Percentiles rank a stretch among this genome's conserved stretches.
Evolutionary conservation across 2,888 invertebrate genomes (phyloP).

Genomic region (Dryococelus australis): DNA sequence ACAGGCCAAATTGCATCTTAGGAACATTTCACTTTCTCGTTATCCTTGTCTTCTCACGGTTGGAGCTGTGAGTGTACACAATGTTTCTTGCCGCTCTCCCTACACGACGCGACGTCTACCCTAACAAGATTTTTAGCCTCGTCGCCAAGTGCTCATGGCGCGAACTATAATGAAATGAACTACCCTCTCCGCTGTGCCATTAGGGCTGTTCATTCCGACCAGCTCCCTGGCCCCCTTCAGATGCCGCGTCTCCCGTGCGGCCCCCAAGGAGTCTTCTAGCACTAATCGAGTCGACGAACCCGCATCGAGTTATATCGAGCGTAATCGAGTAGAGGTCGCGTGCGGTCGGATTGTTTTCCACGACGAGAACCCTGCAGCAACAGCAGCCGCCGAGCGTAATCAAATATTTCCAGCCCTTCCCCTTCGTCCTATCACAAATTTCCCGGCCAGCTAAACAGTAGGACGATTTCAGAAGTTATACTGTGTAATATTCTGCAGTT

Average conservation of each 20-base stretch:
- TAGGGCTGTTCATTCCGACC: background rate
- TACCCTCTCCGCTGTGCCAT: background rate
- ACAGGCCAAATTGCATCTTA: too few relatives aligned
- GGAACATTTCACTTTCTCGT: too few relatives aligned
- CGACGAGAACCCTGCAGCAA: background rate
- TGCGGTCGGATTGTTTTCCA: slow-evolving; percentile 10
- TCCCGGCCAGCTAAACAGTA: background rate
- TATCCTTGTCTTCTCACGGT: too few relatives aligned
- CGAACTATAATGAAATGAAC: background rate
- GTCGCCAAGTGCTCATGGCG: background rate
- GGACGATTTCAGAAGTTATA: background rate
- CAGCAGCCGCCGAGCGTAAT: background rate
- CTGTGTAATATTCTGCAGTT: too few relatives aligned
- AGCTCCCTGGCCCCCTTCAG: background rate
- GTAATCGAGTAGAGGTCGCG: slow-evolving; percentile 10
- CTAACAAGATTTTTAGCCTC: background rate
- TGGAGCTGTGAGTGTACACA: too few relatives aligned
- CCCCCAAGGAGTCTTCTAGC: background rate
- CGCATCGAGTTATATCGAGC: slow-evolving; percentile 16
- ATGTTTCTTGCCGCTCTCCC: too few relatives aligned
- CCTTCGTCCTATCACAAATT: too few relatives aligned
- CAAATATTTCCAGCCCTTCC: too few relatives aligned
- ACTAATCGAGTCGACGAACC: slow-evolving; percentile 1
- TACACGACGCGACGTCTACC: background rate
- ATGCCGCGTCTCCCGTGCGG: background rate